Base-by-base conservation (phyloP, 2,888 invertebrate genomes). In the Dastarcus helophoroides region DNA sequence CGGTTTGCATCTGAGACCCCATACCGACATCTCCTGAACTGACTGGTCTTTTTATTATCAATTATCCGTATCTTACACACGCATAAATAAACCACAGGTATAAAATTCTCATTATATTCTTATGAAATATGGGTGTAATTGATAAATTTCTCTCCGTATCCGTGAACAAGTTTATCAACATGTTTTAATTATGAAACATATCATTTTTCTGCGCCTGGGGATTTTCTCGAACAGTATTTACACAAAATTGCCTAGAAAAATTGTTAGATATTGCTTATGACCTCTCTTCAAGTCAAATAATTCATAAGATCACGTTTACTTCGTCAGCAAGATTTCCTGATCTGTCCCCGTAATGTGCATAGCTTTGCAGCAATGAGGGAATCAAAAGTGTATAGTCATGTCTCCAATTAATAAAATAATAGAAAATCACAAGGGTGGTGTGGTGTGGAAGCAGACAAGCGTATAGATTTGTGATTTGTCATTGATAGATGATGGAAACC, bases 401-500 rank as follows among this genome's bases (percentile, higher is more conserved):
- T 35, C 27, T 21, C 34, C 32, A 43, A 40, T 46, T 41, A 44
- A 42, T 44, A 40, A 44, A 44, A 43, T 36, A 37, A 39, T 39
- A 38, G 38, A 33, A 39, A 44, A 41, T 41, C 41, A 36, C 38
- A 36, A 36, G 29, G 36, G 35, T 35, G 33, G 41, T 36, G 36
- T 36, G 37, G 36, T 38, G 40, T 35, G 35, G 30, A 40, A 37
- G 41, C 43, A 40, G 44, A 48, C 50, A 48, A 46, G 36, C 43
- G 41, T 44, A 46, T 46, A 50, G 51, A 52, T 48, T 52, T 54
- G 58, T 60, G 58, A 61, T 61, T 60, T 60, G 61, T 61, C 60
- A 58, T 60, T 60, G 59, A 60, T 60, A 57, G 55, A 61, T 61
- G 55, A 54, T 56, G 42, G 49, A 48, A 47, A 50, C 52, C 50